Evolutionary conservation across 2,797 vertebrate species (phyloP), one percentile per base, ranked within the genome.

Genomic region (Serranus cabrilla): DNA sequence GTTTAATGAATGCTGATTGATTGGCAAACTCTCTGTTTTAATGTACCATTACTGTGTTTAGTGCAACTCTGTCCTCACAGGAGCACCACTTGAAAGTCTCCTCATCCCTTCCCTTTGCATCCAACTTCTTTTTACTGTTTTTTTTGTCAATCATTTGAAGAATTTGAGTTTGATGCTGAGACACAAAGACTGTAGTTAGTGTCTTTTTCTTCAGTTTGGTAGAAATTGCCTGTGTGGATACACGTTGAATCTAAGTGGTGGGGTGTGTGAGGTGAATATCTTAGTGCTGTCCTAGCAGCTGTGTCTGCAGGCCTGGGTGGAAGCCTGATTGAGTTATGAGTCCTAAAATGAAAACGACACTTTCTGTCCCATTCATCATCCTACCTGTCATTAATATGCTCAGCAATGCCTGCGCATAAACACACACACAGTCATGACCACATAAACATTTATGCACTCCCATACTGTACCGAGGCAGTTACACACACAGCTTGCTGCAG

Each of bases 1-100:
- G 21, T 84, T 77, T 78, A 84, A 89, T 89, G 81, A 89, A 80
- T 80, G 76, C 40, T 85, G 80, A 91, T 87, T 91, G 47, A 87
- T 68, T 85, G 83, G 78, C 68, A 84, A 81, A 71, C 58, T 56
- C 69, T 73, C 34, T 1, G 18, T 81, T 89, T 88, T 83, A 83
- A 85, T 77, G 83, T 54, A 55, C 68, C 46, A 61, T 84, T 61
- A 83, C 80, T 81, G 59, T 65, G 63, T 85, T 79, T 66, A 76
- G 77, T 72, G 52, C 63, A 72, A 58, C 37, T 71, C 62, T 3
- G 60, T 74, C 62, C 82, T 80, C 51, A 68, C 57, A 61, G 72
- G 73, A 75, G 57, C 40, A 39, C 20, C 42, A 47, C 78, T 78
- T 69, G 21, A 85, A 78, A 72, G 64, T 56, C 46, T 76, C 34